Base-by-base conservation (phyloP, 1,140 invertebrate genomes). In the Drosophila repleta region DNA sequence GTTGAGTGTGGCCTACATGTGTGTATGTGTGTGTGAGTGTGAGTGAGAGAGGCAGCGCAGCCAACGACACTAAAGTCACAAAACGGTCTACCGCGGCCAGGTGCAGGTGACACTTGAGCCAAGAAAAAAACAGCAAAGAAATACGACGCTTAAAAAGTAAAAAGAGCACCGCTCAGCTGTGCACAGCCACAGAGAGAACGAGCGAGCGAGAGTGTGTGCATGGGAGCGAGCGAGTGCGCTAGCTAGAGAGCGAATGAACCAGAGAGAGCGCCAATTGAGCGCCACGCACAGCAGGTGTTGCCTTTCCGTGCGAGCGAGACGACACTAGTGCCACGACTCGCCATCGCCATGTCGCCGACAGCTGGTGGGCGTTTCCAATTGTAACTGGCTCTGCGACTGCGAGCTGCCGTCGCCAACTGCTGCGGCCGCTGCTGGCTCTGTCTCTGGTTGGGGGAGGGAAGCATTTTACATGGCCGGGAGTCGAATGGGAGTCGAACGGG, bases 311-410 rank as follows among this genome's bases (percentile, higher is more conserved):
- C 46, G 45, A 87, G 75, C 45, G 75, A 68, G 83, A 87, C 24
- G 53, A 66, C 73, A 56, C 26, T 60, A 68, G 7, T 62, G 70
- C 60, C 52, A 46, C 8, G 21, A 0, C 67, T 57, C 72, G 72
- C 72, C 67, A 64, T 74, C 60, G 37, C 39, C n/a, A n/a, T 66
- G 53, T 60, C 62, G 20, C 41, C 53, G 64, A 20, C 46, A n/a
- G 49, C 64, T 69, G 32, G 67, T 79, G 83, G 83, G 83, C 83
- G 83, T 88, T 83, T 83, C 83, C 83, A 88, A 83, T 88, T 88
- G 83, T 79, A 88, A 78, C 24, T 74, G 29, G 20, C 53, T 24
- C 58, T 70, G 64, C 61, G 43, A 49, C 52, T 64, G 67, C 43
- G 60, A 18, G 20, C 62, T 20, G 52, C n/a, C 43, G 62, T 35